Evolutionary conservation across 2,797 vertebrate species (phyloP).

Genomic region (Pteropus rufus): DNA sequence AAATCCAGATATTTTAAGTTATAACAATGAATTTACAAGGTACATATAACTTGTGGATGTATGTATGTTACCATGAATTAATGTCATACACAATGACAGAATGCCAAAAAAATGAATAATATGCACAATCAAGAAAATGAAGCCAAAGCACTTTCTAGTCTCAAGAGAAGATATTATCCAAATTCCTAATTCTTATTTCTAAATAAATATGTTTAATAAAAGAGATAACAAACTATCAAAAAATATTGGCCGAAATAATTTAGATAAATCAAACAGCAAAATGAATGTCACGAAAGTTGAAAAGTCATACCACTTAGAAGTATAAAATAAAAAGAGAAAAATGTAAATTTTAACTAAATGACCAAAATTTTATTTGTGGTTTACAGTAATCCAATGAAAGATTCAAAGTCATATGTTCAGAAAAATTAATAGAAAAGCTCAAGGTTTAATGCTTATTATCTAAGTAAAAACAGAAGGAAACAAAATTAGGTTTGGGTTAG

Average conservation of each 20-base stretch:
- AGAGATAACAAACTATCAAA: background rate
- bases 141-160: background rate
- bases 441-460: slow-evolving; percentile 26
- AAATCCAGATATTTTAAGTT: slow-evolving; percentile 6
- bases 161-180: background rate
- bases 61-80: background rate
- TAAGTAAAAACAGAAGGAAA: slow-evolving; percentile 46
- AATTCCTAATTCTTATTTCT: slow-evolving; percentile 36
- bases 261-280: slow-evolving; percentile 14
- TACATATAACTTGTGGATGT: background rate
- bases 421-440: background rate
- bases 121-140: background rate
- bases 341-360: slow-evolving; percentile 7
- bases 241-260: background rate
- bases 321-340: background rate
- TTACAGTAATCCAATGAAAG: background rate
- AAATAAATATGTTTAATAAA: slow-evolving; percentile 22
- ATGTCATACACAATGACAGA: background rate
- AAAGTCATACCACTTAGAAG: background rate
- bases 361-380: background rate
- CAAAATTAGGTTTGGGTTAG: slow-evolving; percentile 63
- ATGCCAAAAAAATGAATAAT: background rate
- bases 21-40: background rate
- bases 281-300: background rate
- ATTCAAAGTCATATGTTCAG: background rate